Evolutionary conservation across 2,888 invertebrate genomes (phyloP), one percentile per base, ranked within the genome.

Genomic region (Patella depressa): DNA sequence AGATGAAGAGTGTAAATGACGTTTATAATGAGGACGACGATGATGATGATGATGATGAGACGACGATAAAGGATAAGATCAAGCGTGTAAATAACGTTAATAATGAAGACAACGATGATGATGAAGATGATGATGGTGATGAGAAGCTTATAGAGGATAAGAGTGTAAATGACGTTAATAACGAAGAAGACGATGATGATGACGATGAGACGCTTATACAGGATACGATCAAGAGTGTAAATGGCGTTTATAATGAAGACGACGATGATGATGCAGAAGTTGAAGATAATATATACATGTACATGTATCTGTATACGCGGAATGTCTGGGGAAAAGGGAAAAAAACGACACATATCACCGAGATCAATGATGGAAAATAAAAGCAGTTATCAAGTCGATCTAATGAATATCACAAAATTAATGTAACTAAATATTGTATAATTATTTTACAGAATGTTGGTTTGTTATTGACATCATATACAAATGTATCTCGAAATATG

Each of bases 1-100:
- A 54, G 17, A 19, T 3, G 17, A 29, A n/a, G 14, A 15, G 24
- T 75, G 70, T n/a, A n/a, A 34, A 65, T 74, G 74, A 65, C 53
- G 71, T 53, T 75, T 19, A 71, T 71, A 54, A 71, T 75, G 75
- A 53, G 45, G 71, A 53, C 19, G 75, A 71, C 53, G 71, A 45
- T 53, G 75, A 45, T 15, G 71, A 45, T 45, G 75, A 53, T 71
- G 71, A 45, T 71, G 75, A 53, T 45, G 71, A 69, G 34, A 54
- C 17, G 14, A 3, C 53, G 59, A n/a, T 69, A 7, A 14, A 7
- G 73, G 19, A 24, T 73, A 59, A 24, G 54, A 24, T 15, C 19
- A 45, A 53, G 2, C 12, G 17, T 53, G n/a, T 34, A 57, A 29
- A 74, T 74, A 2, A 17, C 57, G n/a, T 3, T 29, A 15, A 19